phyloP scores from a whole-genome alignment of 2,113 vertebrate species.

The Grammomys dolichurus region DNA sequence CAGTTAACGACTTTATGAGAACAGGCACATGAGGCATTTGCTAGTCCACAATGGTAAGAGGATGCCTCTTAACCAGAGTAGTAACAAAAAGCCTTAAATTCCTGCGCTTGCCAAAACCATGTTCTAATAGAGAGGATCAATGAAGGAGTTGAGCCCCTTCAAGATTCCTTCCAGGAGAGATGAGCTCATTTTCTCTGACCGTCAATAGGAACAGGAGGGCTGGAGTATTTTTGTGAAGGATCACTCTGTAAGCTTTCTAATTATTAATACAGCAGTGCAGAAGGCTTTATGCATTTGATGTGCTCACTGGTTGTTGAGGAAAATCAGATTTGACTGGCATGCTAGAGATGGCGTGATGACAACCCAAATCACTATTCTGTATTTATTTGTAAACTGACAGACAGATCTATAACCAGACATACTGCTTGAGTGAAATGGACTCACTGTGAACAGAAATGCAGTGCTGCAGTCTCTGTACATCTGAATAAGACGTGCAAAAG shows the following conservation, averaged over 20 bases:
- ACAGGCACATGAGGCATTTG: not conserved
- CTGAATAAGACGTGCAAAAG: slow-evolving; percentile 42
- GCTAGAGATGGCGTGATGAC: slow-evolving; percentile 73
- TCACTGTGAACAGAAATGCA: slow-evolving; percentile 76
- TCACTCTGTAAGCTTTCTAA: slow-evolving; percentile 72
- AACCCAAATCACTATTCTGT: slow-evolving; percentile 79
- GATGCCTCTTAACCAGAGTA: slow-evolving; percentile 4
- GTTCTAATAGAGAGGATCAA: slow-evolving; percentile 47
- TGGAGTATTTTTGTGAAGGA: slow-evolving; percentile 35
- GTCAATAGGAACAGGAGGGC: slow-evolving; percentile 69
- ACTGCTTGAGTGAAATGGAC: slow-evolving; percentile 75
- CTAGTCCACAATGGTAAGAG: slow-evolving; percentile 6
- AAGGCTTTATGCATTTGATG: slow-evolving; percentile 68
- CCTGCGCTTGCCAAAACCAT: not conserved
- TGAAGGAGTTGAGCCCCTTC: slow-evolving; percentile 26
- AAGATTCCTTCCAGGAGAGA: slow-evolving; percentile 45
- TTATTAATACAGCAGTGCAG: slow-evolving; percentile 52
- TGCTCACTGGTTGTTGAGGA: slow-evolving; percentile 77
- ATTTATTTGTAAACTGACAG: slow-evolving; percentile 84
- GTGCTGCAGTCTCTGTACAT: slow-evolving; percentile 56
- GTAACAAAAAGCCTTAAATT: not conserved
- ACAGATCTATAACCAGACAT: slow-evolving; percentile 79
- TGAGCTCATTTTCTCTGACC: slow-evolving; percentile 73
- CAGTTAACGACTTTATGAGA: not conserved
- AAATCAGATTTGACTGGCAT: slow-evolving; percentile 76